Base-by-base conservation (phyloP, 2,888 invertebrate species). In the Standfussiana lucernea region DNA sequence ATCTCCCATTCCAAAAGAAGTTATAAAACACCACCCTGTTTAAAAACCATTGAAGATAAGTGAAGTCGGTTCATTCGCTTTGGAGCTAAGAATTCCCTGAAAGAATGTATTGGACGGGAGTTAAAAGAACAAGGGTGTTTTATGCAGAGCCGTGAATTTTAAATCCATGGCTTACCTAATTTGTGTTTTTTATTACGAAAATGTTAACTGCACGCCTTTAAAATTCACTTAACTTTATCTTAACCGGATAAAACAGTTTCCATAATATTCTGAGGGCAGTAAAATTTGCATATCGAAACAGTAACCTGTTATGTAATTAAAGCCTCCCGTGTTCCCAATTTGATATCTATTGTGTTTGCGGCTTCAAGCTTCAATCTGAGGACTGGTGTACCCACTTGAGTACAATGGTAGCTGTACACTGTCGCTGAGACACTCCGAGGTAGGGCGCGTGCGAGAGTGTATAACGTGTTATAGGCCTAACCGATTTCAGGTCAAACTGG, bases 211-310 rank as follows among this genome's bases (percentile, higher is more conserved):
- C 28, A 50, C 1, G 5, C 28, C 35, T 76, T 76, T 32, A 67
- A 82, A 82, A 67, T 73, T 67, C 45, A 53, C 50, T 59, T 45
- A 28, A 83, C 42, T 69, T 73, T 73, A 78, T 72, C 73, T 68
- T 53, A 68, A 68, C 37, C 40, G 13, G 24, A 61, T 83, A 71
- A 78, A 83, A 86, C 79, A 65, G 74, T 86, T 83, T 66, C 83
- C 79, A 72, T 74, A 78, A 74, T n/a, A n/a, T 74, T 50, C 47
- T 71, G 59, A 68, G 68, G 70, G 53, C 45, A 37, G 24, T 70
- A 37, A 70, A 64, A 84, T 83, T 86, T 72, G 84, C 86, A 86
- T 83, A 79, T 83, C 74, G 59, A 56, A 68, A 83, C 70, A 71
- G 73, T 83, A 74, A 83, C 72, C 74, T 83, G 68, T 68, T 66